Conservation (phyloP, 2,113 vertebrate species). For the Clarias batrachus region DNA sequence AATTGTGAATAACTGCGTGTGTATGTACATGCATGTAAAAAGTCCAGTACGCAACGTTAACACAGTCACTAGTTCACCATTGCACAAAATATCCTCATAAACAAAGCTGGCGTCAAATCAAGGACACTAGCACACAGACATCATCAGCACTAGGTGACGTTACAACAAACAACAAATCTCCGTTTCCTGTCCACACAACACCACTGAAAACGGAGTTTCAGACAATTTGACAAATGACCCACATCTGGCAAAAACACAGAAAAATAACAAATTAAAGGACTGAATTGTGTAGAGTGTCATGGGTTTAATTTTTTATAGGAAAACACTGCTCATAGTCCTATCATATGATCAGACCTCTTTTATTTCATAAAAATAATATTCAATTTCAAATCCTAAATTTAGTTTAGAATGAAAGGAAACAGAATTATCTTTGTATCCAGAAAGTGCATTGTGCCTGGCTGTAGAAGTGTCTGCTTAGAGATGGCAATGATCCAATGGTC, state of each 20-base stretch:
- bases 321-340: not conserved
- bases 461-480: not conserved
- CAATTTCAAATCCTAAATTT: not conserved
- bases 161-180: too few relatives aligned
- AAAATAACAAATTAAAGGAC: not conserved
- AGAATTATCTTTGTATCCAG: not conserved
- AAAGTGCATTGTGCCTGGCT: not conserved
- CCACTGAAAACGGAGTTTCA: too few relatives aligned
- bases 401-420: not conserved
- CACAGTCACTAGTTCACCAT: too few relatives aligned
- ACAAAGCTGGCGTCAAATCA: too few relatives aligned
- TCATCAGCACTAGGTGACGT: too few relatives aligned
- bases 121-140: too few relatives aligned
- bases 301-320: not conserved
- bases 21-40: too few relatives aligned
- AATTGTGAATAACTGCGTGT: too few relatives aligned
- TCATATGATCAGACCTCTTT: not conserved
- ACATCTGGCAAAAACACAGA: not conserved
- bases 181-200: too few relatives aligned
- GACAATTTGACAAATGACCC: not conserved
- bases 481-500: not conserved
- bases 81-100: too few relatives aligned
- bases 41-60: too few relatives aligned
- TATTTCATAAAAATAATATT: too few relatives aligned
- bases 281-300: not conserved